Percentiles rank a stretch among this genome's conserved stretches.
Conservation (phyloP, 2,888 invertebrate species). For the Megastigmus dorsalis region DNA sequence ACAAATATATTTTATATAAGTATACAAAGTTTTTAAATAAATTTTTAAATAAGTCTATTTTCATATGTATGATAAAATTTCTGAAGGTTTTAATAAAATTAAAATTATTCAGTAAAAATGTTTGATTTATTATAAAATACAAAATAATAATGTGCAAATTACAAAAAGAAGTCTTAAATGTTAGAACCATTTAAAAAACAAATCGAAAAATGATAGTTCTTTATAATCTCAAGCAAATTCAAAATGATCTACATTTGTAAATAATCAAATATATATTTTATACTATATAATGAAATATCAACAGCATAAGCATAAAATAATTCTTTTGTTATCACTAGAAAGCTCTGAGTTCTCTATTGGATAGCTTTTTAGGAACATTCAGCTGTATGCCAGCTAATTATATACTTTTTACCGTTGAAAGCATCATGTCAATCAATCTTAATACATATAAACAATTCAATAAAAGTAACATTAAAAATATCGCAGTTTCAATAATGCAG, state of each 20-base stretch:
- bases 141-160: constrained; percentile 4
- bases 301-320: neutral
- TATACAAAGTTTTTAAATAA: neutral
- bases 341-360: constrained; percentile 16
- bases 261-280: neutral
- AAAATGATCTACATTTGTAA: neutral
- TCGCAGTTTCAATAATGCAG: constrained; percentile 17
- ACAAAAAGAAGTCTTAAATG: constrained; percentile 8
- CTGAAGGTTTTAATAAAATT: neutral
- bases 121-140: constrained; percentile 16
- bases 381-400: neutral
- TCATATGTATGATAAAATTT: neutral
- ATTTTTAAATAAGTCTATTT: constrained; percentile 22
- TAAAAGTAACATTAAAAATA: constrained; percentile 29
- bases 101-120: constrained; percentile 8
- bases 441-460: constrained; percentile 18
- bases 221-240: neutral
- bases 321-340: constrained; percentile 16
- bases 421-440: constrained; percentile 4
- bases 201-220: neutral
- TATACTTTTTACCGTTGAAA: constrained; percentile 17
- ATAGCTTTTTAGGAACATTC: constrained; percentile 33
- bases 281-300: neutral
- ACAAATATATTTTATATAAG: constrained; percentile 18
- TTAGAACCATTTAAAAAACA: constrained; percentile 4